Evolutionary conservation across 2,113 vertebrate genomes (phyloP), one percentile per base, ranked within the genome.

Genomic region (Ellobius talpinus): DNA sequence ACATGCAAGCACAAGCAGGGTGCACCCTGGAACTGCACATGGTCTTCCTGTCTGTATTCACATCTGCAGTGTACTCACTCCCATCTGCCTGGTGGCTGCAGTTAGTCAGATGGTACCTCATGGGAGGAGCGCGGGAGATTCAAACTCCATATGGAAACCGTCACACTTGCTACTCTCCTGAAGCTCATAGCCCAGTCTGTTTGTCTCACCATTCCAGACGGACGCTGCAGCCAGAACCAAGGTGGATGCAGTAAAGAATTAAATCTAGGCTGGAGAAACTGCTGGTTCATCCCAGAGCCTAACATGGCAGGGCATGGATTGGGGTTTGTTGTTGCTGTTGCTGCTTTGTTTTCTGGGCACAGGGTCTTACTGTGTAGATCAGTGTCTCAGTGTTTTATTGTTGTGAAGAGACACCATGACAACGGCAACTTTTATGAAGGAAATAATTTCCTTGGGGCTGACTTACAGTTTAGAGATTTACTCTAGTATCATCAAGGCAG

Each of bases 1-100:
- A 74, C n/a, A 13, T 79, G 47, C 1, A 58, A 4, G 31, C 10
- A 33, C 7, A 52, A 9, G 26, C n/a, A 29, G 63, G 31, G 29
- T 39, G 65, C 45, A 70, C 3, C 33, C 45, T n/a, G 0, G 0
- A 16, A 7, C 52, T 50, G 63, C 4, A 39, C 1, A 0, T 19
- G 61, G 45, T 39, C 66, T 39, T 39, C 61, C 50, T 55, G 39
- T 86, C 29, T 5, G 21, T 23, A 45, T 70, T 73, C 0, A 4
- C n/a, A 88, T 72, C 84, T 66, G 70, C 31, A 24, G 10, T 45
- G 72, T 29, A 9, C 29, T 52, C 58, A 12, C 29, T 52, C 58
- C 0, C 21, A 24, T 76, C 70, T 68, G 39, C 58, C 79, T 76
- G 47, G 55, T 29, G 50, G 65, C 24, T 76, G 76, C 58, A 47